Evolutionary conservation across 2,113 vertebrate genomes (phyloP), one percentile per base, ranked within the genome.

Genomic region (Willisornis vidua): DNA sequence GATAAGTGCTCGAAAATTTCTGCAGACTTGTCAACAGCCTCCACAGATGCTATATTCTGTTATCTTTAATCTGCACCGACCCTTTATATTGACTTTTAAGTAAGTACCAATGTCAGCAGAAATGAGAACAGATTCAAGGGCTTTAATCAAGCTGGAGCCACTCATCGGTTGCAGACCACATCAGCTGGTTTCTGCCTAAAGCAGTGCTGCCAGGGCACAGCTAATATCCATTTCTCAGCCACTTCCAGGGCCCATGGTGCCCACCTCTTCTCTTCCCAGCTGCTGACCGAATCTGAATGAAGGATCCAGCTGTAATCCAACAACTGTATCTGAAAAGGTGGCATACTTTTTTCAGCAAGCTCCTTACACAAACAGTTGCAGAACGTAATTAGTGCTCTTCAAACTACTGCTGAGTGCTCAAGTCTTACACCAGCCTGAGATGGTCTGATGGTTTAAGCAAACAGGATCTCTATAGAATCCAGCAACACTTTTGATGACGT

Each of bases 111-210:
- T 24, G 54, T 28, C 41, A 70, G 61, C 31, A 87, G 57, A 91
- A 68, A 89, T 9, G 51, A 72, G n/a, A 82, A 49, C 17, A 82
- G 52, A 65, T 73, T 84, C 54, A 37, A 90, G 85, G 29, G 25
- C 63, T 89, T 85, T 76, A 54, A 37, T 51, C 41, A 78, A 71
- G 45, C 52, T 72, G 57, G 35, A 90, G 66, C 14, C 68, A n/a
- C 20, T 37, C 55, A 1, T 16, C 12, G n/a, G 33, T 6, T n/a
- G 19, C 73, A 86, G 37, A 87, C 14, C 26, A 10, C 0, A 0
- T 16, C 80, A 46, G 6, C 3, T 39, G 25, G 23, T 58, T 71
- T 78, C 25, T 85, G 43, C 58, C 61, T 52, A 23, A 20, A 77
- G 17, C 33, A 84, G 51, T 41, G 37, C 19, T 90, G 62, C 59